phyloP scores from a whole-genome alignment of 2,888 invertebrate genomes.

The Junonia oenone region DNA sequence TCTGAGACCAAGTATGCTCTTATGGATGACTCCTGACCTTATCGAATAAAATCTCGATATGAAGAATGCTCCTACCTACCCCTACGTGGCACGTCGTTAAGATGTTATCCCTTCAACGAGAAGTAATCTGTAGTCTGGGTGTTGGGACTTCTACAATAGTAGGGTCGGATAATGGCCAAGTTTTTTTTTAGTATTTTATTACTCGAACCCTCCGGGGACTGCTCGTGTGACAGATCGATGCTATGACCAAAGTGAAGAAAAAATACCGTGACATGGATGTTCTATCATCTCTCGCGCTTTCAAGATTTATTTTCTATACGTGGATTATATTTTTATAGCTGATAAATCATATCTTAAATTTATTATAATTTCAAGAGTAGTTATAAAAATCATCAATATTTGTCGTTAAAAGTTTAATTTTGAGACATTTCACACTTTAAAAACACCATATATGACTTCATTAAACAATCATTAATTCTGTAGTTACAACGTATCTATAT shows the following conservation, averaged over 20 bases:
- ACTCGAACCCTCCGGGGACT: conserved; percentile 44
- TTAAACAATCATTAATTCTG: conserved; percentile 54
- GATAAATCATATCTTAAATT: too few species aligned
- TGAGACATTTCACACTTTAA: conserved; percentile 34
- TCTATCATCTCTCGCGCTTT: conserved; percentile 21
- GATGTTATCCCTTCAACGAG: conserved; percentile 71
- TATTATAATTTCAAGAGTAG: too few species aligned
- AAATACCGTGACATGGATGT: conserved; percentile 33
- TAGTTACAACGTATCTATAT: conserved; percentile 19
- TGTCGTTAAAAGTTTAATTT: too few species aligned
- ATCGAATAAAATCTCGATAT: conserved; percentile 69
- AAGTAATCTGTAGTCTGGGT: conserved; percentile 63
- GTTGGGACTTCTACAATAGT: conserved; percentile 55
- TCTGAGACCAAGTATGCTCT: conserved; percentile 30
- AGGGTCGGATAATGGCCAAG: conserved; percentile 66
- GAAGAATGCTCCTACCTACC: conserved; percentile 59
- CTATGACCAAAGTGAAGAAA: conserved; percentile 39
- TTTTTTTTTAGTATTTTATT: conserved; percentile 60
- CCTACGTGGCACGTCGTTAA: conserved; percentile 65
- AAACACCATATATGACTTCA: conserved; percentile 21
- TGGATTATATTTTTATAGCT: not conserved
- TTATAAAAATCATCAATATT: too few species aligned
- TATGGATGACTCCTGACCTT: conserved; percentile 62
- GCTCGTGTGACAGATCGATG: conserved; percentile 66
- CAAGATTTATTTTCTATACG: conserved; percentile 1